Conservation (phyloP, 2,888 invertebrate genomes). For the Polyommatus iphigenia region DNA sequence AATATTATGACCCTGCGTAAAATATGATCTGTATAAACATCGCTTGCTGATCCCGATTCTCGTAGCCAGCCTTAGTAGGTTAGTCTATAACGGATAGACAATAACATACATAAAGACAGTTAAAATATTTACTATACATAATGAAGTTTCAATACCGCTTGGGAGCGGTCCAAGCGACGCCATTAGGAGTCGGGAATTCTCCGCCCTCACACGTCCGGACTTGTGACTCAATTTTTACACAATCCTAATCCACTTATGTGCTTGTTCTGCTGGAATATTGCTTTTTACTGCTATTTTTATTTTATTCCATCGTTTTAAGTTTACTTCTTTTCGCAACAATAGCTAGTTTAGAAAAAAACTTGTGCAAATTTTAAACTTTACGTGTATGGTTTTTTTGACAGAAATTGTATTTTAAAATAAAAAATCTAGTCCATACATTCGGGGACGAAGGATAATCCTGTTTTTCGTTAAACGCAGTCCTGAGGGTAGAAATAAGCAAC, state of each 20-base stretch:
- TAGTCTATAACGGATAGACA: neutral
- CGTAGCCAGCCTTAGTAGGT: neutral
- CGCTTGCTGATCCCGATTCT: neutral
- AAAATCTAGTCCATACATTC: too few relatives aligned
- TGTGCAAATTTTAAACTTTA: neutral
- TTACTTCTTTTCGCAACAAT: neutral
- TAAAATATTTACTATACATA: slow-evolving; percentile 31
- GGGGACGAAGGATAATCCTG: neutral
- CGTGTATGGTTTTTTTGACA: neutral
- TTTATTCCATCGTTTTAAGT: neutral
- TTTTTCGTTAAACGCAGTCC: neutral
- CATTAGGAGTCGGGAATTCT: slow-evolving; percentile 69
- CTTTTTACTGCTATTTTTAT: neutral
- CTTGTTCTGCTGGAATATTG: slow-evolving; percentile 1
- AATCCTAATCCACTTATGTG: slow-evolving; percentile 6
- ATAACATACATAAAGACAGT: neutral
- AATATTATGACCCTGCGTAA: neutral
- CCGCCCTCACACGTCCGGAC: slow-evolving; percentile 49
- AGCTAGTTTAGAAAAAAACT: neutral
- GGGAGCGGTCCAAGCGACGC: slow-evolving; percentile 58
- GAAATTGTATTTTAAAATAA: neutral
- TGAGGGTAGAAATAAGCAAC: neutral
- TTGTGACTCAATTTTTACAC: slow-evolving; percentile 26
- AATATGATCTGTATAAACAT: neutral
- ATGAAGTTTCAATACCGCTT: slow-evolving; percentile 65